Evolutionary conservation across 2,113 vertebrate genomes (phyloP), one percentile per base, ranked within the genome.

Genomic region (Percina caprodes): DNA sequence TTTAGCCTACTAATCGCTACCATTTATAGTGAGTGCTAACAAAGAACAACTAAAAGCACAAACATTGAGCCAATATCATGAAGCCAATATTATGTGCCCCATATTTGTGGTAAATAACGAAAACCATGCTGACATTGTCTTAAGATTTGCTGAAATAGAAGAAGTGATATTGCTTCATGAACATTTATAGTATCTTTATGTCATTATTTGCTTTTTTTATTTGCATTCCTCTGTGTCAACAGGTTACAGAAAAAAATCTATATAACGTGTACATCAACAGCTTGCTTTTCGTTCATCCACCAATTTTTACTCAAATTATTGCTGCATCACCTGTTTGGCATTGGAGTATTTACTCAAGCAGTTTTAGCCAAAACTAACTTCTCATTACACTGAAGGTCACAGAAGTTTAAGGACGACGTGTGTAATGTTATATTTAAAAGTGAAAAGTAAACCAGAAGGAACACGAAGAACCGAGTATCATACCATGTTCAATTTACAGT

Each of bases 251-350:
- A 33, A 35, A 3, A 62, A 33, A 19, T 19, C 0, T 45, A 16
- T 12, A 23, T 42, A 61, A 42, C n/a, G 21, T 66, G 23, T 15
- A 9, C 26, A 51, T 10, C n/a, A 39, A 52, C 15, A 24, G 2
- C n/a, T 60, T 61, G 42, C 26, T 26, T 68, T 68, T 67, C 21
- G 49, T 33, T 61, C 24, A 45, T 75, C 60, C 61, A 33, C 48
- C 26, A 65, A 55, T 24, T 67, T 42, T 39, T 23, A n/a, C 39
- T 78, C 2, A 55, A 24, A 33, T 62, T 30, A 61, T n/a, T 68
- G n/a, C 59, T 21, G 23, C 76, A 75, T 2, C 39, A 39, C 39
- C 39, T 39, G 39, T 39, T 39, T 39, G 39, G 9, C 9, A 39
- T 10, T 10, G 39, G 39, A 21, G 42, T 33, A 74, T 69, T 16